phyloP scores from a whole-genome alignment of 2,797 vertebrate genomes.

The Antrozous pallidus region DNA sequence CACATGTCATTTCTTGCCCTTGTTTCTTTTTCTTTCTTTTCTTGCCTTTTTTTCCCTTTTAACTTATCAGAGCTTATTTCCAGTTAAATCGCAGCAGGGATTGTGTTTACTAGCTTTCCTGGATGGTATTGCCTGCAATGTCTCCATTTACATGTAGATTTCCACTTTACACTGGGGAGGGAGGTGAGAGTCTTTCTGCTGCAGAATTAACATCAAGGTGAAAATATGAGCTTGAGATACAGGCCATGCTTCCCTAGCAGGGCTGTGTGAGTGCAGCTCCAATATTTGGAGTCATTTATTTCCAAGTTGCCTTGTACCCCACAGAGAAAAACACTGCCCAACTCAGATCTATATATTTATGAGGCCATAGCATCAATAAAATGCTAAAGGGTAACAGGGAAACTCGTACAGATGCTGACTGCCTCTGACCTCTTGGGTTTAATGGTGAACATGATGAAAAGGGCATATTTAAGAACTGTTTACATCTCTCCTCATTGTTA shows the following conservation, averaged over 20 bases:
- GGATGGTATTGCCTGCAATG: neutral
- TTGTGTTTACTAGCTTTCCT: slow-evolving; percentile 51
- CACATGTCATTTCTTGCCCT: neutral
- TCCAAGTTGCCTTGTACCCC: neutral
- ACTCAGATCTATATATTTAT: neutral
- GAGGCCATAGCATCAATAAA: neutral
- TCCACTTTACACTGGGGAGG: slow-evolving; percentile 22
- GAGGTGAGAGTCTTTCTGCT: neutral
- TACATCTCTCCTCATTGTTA: neutral
- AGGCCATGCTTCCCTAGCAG: neutral
- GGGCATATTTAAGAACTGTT: neutral
- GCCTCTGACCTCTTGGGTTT: neutral
- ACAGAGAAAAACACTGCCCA: neutral
- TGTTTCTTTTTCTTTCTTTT: neutral
- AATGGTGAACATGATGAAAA: slow-evolving; percentile 26
- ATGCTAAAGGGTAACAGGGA: neutral
- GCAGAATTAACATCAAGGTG: neutral
- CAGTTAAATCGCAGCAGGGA: slow-evolving; percentile 6
- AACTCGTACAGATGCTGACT: neutral
- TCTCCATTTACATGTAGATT: slow-evolving; percentile 70
- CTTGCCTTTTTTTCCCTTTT: neutral
- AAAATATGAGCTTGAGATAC: neutral
- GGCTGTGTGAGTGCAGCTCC: neutral
- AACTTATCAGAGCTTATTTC: slow-evolving; percentile 53
- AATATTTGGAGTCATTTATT: neutral